phyloP scores from a whole-genome alignment of 2,797 vertebrate genomes.

The Spinus pinus region DNA sequence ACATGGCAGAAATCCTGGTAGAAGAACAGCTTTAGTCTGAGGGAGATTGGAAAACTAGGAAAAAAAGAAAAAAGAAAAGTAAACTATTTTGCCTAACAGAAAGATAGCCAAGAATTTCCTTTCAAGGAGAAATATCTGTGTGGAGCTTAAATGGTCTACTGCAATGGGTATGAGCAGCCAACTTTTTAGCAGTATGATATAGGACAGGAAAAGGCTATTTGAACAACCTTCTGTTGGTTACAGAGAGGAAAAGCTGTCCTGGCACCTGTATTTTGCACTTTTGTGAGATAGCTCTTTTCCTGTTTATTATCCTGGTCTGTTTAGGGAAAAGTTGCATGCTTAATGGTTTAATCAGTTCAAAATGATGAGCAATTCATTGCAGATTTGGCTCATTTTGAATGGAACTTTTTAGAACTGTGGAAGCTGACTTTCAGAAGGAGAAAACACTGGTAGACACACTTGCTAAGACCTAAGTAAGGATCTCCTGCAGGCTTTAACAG shows the following conservation, averaged over 20 bases:
- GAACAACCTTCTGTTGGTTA: not conserved
- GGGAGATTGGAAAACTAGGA: not conserved
- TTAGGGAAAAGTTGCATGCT: not conserved
- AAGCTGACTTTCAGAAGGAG: not conserved
- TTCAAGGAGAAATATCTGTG: not conserved
- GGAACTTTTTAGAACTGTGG: not conserved
- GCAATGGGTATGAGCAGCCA: not conserved
- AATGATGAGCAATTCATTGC: not conserved
- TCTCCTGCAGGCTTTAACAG: not conserved
- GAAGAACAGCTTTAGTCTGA: not conserved
- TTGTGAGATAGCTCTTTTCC: not conserved
- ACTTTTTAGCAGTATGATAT: not conserved
- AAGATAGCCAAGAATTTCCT: not conserved
- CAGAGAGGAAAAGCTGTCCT: not conserved
- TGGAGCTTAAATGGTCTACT: not conserved
- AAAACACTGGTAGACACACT: not conserved
- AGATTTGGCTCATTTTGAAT: not conserved
- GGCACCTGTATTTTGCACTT: not conserved
- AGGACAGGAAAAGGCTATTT: not conserved
- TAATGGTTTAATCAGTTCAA: not conserved
- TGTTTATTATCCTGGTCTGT: not conserved
- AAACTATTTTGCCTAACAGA: not conserved
- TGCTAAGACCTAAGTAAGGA: not conserved
- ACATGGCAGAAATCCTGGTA: not conserved
- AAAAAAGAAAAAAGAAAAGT: not conserved